A percentile compares a stretch with the other conserved stretches of the same genome.
These are phyloP conservation scores for Megaustenia siamemsis DNA, from an alignment of 2,888 invertebrate genomes.

Conservation along the genomic window DNA sequence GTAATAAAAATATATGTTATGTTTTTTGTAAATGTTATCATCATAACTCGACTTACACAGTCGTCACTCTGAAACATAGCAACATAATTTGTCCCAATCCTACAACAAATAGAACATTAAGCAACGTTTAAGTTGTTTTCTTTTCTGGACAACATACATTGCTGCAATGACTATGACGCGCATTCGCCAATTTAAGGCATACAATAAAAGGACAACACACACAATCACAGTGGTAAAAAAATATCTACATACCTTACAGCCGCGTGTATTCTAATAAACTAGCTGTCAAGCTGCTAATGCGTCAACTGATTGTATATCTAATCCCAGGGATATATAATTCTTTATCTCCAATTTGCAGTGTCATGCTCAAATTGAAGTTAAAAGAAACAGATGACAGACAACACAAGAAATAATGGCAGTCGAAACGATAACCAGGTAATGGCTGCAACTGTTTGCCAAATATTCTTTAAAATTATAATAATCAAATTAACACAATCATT, in stretches of 20 bases:
- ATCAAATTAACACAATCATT: neutral
- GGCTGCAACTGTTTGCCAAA: neutral
- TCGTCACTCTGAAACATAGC: no score
- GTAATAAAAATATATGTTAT: no score
- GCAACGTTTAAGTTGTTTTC: no score
- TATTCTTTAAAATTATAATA: neutral
- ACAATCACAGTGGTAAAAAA: neutral
- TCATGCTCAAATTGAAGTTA: neutral
- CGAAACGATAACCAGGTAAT: neutral
- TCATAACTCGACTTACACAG: no score
- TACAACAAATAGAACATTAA: no score
- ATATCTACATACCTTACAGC: neutral
- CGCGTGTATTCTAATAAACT: neutral
- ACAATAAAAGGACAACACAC: no score
- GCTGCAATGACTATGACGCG: no score
- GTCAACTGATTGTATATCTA: neutral
- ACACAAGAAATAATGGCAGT: constrained; percentile 15
- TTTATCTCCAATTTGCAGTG: neutral
- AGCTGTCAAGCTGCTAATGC: neutral
- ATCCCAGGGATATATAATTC: neutral
- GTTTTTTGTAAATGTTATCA: no score
- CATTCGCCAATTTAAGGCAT: no score
- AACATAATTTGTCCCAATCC: no score
- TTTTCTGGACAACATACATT: no score
- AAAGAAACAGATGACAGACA: neutral